These are phyloP conservation scores for Flabesymbios commensalis DNA, from an alignment of 2,888 invertebrate species.

Conservation along the genomic window DNA sequence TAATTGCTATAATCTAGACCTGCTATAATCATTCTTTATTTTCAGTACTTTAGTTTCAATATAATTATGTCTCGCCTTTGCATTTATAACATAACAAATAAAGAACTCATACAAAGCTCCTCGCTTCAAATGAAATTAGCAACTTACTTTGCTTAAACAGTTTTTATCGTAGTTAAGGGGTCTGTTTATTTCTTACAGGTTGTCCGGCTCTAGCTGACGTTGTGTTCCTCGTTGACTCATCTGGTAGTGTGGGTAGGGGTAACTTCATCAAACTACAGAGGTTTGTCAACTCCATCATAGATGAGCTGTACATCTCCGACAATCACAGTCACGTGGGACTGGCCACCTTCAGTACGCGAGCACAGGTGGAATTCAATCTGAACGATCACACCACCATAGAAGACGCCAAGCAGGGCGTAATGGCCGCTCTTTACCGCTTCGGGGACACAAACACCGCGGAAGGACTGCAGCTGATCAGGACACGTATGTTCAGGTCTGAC, in stretches of 20 bases:
- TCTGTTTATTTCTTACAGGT: conserved; percentile 32
- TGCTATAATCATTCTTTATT: no score
- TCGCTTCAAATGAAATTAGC: no score
- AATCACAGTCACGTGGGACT: conserved; percentile 25
- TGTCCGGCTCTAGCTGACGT: conserved; percentile 49
- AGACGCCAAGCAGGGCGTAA: conserved; percentile 31
- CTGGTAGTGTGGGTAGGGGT: conserved; percentile 28
- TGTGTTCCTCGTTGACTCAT: conserved; percentile 45
- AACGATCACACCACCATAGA: not conserved
- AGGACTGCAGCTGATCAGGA: conserved; percentile 36
- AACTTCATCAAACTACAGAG: conserved; percentile 26
- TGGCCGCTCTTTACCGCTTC: conserved; percentile 40
- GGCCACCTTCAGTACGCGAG: conserved; percentile 24
- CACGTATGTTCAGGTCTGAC: conserved; percentile 12
- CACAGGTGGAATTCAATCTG: conserved; percentile 20
- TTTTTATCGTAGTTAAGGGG: no score
- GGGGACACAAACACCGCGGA: conserved; percentile 49
- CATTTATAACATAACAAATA: no score
- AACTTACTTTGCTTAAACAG: no score
- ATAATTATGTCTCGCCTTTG: no score
- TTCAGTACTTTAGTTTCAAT: no score
- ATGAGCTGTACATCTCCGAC: conserved; percentile 19
- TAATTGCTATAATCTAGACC: no score
- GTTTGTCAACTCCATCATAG: conserved; percentile 23
- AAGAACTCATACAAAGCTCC: no score